A percentile compares a stretch with the other conserved stretches of the same genome.
These are phyloP conservation scores for Alethe castanea DNA, from an alignment of 2,113 vertebrate genomes.

Conservation along the genomic window DNA sequence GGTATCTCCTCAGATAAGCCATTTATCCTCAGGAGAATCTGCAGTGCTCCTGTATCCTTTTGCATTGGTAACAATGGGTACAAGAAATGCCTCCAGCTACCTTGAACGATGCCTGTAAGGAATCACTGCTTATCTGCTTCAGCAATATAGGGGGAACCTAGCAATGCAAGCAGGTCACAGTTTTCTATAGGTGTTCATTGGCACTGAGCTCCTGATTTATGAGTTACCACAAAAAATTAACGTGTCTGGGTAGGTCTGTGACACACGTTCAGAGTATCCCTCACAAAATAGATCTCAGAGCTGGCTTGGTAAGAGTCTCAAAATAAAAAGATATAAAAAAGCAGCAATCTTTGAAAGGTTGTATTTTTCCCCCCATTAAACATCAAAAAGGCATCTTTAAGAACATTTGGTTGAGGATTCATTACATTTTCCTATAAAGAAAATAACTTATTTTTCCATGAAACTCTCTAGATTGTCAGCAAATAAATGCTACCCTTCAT, in stretches of 20 bases:
- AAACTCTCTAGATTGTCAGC: neutral
- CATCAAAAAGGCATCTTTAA: neutral
- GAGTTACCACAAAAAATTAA: neutral
- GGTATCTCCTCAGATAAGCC: neutral
- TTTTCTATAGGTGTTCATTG: neutral
- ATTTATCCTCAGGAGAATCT: neutral
- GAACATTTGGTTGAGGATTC: neutral
- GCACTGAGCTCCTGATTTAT: neutral
- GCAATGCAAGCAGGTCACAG: neutral
- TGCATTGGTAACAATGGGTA: neutral
- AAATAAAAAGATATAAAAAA: neutral
- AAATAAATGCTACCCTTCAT: neutral
- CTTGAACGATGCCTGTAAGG: neutral
- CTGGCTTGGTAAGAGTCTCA: fast-evolving
- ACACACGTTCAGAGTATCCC: fast-evolving
- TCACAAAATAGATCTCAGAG: neutral
- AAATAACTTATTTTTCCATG: neutral
- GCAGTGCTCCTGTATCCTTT: neutral
- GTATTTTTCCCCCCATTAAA: neutral
- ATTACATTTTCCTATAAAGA: neutral
- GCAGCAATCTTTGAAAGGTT: neutral
- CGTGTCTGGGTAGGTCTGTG: fast-evolving
- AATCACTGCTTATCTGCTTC: neutral
- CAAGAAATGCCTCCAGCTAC: neutral
- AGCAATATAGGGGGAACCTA: neutral